phyloP scores from a whole-genome alignment of 1,140 invertebrate species.

The Lepidostoma basale region DNA sequence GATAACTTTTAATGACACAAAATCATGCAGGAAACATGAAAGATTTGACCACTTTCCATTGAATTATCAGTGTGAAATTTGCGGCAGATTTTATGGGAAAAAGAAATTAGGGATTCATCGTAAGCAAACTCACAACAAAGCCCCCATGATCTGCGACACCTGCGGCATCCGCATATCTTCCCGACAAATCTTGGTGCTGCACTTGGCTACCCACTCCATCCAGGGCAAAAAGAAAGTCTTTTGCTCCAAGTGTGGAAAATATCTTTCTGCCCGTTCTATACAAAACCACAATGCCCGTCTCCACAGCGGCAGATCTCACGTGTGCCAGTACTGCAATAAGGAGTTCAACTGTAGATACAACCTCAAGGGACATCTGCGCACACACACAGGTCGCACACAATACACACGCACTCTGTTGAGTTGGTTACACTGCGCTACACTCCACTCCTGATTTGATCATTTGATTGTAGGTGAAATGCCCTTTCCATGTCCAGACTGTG shows the following conservation, averaged over 20 bases:
- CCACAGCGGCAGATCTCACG: background rate
- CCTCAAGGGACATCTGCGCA: background rate
- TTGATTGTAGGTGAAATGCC: conserved; percentile 2
- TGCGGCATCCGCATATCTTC: background rate
- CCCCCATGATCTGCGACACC: background rate
- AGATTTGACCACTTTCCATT: too few relatives aligned
- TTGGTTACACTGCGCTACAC: too few relatives aligned
- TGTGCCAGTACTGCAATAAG: background rate
- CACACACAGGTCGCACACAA: conserved; percentile 16
- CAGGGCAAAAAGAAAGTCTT: background rate
- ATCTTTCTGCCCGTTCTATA: background rate
- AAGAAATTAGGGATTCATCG: too few relatives aligned
- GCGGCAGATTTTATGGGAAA: background rate
- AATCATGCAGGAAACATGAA: background rate
- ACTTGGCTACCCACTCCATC: background rate
- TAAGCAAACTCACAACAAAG: background rate
- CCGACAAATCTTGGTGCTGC: background rate
- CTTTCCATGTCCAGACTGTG: conserved; percentile 1
- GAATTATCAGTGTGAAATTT: background rate
- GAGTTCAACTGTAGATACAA: background rate
- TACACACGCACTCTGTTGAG: too few relatives aligned
- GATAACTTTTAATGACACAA: background rate
- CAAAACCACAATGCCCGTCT: background rate
- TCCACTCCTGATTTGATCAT: too few relatives aligned
- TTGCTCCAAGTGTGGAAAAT: background rate